Base-by-base conservation (phyloP, 2,113 vertebrate species). In the Catagonus wagneri region DNA sequence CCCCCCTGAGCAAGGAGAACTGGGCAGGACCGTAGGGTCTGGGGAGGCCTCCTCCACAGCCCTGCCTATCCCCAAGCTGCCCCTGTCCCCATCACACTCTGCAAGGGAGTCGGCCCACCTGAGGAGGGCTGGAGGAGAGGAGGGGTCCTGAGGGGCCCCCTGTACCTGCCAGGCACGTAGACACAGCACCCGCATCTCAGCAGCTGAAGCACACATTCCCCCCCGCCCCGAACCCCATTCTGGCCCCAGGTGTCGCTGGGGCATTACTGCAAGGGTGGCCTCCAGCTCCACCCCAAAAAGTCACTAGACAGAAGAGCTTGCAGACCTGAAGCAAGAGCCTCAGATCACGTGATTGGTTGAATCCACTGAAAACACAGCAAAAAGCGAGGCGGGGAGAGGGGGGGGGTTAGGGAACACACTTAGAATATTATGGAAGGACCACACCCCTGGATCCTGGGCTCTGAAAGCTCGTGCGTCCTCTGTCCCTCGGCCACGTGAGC, bases 401-500 rank as follows among this genome's bases (percentile, higher is more conserved):
- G 1, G 25, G 0, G 22, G 52, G 25, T 1, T 22, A 20, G 44
- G 56, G 44, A 23, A 65, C 29, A 17, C 32, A 15, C 36, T 80
- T 25, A 50, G 23, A 23, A 12, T 20, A 23, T 0, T 14, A 3
- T 58, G 50, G 44, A 58, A 50, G 32, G n/a, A 32, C 17, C 20
- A 56, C 20, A 22, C 10, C 15, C 2, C 2, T 1, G 36, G 27
- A 3, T 23, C 17, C 65, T 22, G 86, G 52, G 32, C 17, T 27
- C 10, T 8, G 4, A 3, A 3, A 11, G 14, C 2, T 39, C 3
- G 1, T 4, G 15, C 5, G 8, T 15, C 61, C 68, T 16, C 68
- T 16, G 22, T 58, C 25, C 27, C 6, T 79, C 54, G 17, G 34
- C 25, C 68, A 11, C 29, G 3, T 36, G 54, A 71, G 60, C 22